phyloP scores from a whole-genome alignment of 2,797 vertebrate genomes.

The Poeciliopsis infans region DNA sequence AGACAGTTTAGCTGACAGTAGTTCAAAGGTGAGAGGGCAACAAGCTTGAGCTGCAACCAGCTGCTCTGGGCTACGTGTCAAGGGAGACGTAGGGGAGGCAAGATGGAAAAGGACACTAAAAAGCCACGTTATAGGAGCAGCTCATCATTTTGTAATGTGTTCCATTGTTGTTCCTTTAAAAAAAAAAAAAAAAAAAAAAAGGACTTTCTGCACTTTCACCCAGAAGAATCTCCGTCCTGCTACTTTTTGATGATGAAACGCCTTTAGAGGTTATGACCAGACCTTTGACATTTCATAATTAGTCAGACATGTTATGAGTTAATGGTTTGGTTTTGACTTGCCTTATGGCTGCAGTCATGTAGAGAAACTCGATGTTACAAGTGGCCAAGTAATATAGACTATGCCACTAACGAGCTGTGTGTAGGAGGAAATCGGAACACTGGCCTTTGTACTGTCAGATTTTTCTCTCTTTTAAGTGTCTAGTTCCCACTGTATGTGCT shows the following conservation, averaged over 20 bases:
- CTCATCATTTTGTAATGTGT: constrained; percentile 17
- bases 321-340: not conserved
- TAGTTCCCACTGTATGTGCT: constrained; percentile 37
- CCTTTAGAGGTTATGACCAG: constrained; percentile 7
- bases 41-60: constrained; percentile 23
- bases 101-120: not conserved
- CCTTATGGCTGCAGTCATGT: not conserved
- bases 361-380: not conserved
- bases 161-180: not conserved
- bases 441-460: constrained; percentile 33
- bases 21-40: constrained; percentile 26
- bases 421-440: constrained; percentile 28
- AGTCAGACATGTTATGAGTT: constrained; percentile 12
- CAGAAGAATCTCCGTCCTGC: not conserved
- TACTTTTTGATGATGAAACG: not conserved
- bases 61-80: constrained; percentile 9
- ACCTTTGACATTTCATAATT: constrained; percentile 9
- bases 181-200: not conserved
- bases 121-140: not conserved
- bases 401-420: constrained; percentile 25
- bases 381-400: not conserved
- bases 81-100: constrained; percentile 1
- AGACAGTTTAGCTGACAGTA: constrained; percentile 28
- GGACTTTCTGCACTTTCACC: not conserved
- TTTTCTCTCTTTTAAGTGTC: constrained; percentile 30